Evolutionary conservation across 2,113 vertebrate species (phyloP), one percentile per base, ranked within the genome.

Genomic region (Siphamia tubifer): DNA sequence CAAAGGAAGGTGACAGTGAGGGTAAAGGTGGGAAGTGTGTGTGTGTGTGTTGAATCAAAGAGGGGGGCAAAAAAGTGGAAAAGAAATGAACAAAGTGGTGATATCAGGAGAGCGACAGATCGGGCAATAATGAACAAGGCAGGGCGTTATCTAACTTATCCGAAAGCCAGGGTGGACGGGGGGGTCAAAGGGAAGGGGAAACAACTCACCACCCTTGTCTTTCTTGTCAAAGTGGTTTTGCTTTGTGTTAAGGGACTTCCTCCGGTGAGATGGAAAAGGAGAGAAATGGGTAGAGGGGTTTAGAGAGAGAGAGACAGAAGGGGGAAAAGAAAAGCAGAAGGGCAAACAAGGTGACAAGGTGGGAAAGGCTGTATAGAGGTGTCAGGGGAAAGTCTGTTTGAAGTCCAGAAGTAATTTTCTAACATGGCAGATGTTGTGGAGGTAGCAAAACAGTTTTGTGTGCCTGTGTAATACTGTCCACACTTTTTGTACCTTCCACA

Each of bases 81-180:
- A 44, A 17, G 15, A 56, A 67, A 27, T 57, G 60, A 75, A 28
- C 71, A 72, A 74, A 81, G 67, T 43, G 5, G 23, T 45, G 54
- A 72, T 52, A 67, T 80, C 61, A 79, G 35, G 8, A 88, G 74
- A 85, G 68, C 54, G 53, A 64, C 44, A 74, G 77, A 64, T 42
- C 6, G 66, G 63, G 74, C 75, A 82, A 87, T 90, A 93, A 90
- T 60, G 28, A 88, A 93, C 91, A 80, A 83, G 66, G 78, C 69
- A 67, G 86, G 89, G 85, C 91, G 87, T 83, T 87, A 91, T 72
- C 66, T 81, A 88, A 76, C 62, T 74, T 72, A 77, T 89, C 69
- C 75, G 23, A 86, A 84, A 54, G 75, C 27, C 27, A 88, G 82
- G 62, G 72, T 34, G 61, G 48, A 25, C 36, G 56, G 1, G 27